phyloP scores from a whole-genome alignment of 1,140 invertebrate genomes.

The Pseudomyrmex sp. region DNA sequence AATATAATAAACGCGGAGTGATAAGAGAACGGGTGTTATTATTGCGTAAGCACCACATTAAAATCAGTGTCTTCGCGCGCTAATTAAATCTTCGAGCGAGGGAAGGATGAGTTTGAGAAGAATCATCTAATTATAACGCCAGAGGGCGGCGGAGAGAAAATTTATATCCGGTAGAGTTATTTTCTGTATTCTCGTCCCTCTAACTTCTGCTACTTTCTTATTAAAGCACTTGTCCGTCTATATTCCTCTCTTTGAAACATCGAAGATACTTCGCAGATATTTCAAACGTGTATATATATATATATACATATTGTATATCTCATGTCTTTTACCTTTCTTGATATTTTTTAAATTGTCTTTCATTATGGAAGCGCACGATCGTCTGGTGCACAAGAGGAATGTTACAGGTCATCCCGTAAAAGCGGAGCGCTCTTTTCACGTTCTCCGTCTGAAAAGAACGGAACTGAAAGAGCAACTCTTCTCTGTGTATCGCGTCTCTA shows the following conservation, averaged over 20 bases:
- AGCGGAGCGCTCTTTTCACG: slow-evolving; percentile 5
- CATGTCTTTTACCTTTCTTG: neutral
- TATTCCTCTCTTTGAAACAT: neutral
- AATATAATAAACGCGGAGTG: neutral
- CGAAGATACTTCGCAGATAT: neutral
- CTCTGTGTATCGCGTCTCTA: slow-evolving; percentile 11
- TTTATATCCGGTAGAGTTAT: slow-evolving; percentile 1
- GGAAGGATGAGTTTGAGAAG: slow-evolving; percentile 21
- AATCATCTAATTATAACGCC: slow-evolving; percentile 33
- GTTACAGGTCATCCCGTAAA: slow-evolving; percentile 11
- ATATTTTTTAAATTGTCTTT: slow-evolving; percentile 29
- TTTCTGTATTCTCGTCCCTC: neutral
- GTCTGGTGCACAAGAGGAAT: neutral
- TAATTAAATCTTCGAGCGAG: slow-evolving; percentile 15
- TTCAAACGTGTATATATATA: neutral
- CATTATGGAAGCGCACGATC: neutral
- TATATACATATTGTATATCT: no score
- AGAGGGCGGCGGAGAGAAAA: slow-evolving; percentile 22
- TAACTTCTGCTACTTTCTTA: neutral
- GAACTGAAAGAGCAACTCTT: neutral
- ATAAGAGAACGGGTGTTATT: neutral
- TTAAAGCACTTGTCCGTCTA: neutral
- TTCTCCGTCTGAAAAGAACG: neutral
- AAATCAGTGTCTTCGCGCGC: slow-evolving; percentile 39
- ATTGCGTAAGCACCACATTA: slow-evolving; percentile 18